A percentile compares a stretch with the other conserved stretches of the same genome.
Evolutionary conservation across 2,113 vertebrate species (phyloP).

Genomic region (Stictonetta naevosa): DNA sequence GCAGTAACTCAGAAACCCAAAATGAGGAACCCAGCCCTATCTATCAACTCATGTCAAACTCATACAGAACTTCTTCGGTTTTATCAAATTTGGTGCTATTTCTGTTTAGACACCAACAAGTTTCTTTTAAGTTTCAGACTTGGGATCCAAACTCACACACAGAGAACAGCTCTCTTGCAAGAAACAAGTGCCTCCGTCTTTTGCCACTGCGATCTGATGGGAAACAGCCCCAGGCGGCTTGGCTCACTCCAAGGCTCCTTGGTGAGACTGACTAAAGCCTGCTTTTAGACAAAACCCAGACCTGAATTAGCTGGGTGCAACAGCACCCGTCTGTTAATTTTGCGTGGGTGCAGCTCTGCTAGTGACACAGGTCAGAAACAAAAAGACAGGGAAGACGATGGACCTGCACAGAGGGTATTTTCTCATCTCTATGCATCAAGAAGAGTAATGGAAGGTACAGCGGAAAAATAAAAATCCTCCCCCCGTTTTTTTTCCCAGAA

Average conservation of each 20-base stretch:
- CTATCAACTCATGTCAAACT: neutral
- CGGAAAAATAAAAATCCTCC: neutral
- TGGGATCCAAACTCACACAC: neutral
- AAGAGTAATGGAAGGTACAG: neutral
- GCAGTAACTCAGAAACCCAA: neutral
- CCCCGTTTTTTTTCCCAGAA: neutral
- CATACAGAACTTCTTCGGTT: neutral
- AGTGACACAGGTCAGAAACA: neutral
- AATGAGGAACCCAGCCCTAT: neutral
- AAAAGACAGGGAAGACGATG: neutral
- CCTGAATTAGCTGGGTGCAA: neutral
- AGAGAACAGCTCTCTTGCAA: neutral
- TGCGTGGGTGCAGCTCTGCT: neutral
- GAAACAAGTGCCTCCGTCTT: neutral
- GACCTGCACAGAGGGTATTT: neutral
- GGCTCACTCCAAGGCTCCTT: neutral
- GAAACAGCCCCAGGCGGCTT: neutral
- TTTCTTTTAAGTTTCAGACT: neutral
- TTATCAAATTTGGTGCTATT: neutral
- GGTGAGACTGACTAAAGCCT: neutral
- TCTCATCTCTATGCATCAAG: fast-evolving
- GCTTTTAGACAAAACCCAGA: neutral
- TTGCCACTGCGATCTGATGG: neutral
- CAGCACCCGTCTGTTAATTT: fast-evolving
- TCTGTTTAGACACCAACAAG: neutral